Base-by-base conservation (phyloP, 2,888 invertebrate genomes). In the Drosophila macrospina region DNA sequence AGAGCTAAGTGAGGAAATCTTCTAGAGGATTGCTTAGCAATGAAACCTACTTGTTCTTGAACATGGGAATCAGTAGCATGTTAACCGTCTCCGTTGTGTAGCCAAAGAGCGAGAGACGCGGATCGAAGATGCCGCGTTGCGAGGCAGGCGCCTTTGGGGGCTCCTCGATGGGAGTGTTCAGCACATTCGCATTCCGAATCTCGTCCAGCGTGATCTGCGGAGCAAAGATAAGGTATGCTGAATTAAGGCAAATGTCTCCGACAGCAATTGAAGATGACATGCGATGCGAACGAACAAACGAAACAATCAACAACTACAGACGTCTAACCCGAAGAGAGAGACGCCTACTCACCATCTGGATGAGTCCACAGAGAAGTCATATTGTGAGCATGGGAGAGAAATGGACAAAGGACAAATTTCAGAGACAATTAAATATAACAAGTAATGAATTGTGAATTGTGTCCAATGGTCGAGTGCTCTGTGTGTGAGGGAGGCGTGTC, bases 51-150 rank as follows among this genome's bases (percentile, higher is more conserved):
- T 97, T 97, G 89, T 97, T 97, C 90, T 96, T 95, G 79, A 99
- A 96, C 99, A 99, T 99, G 0, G 99, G 99, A 59, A 99, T 92
- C 36, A 99, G 93, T 16, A 99, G 94, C 94, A 99, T 95, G 89
- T 97, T 96, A 90, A 99, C 96, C 0, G 98, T 97, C 93, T 99
- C 99, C 34, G 97, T 95, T 0, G 98, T 98, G 93, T 98, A 99
- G 50, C 97, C 97, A 91, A 96, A 99, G 69, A 99, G 93, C 1
- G 97, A 95, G 39, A 99, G 94, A 34, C 99, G 93, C 62, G 96
- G 95, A 92, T 99, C 99, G 0, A 93, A 92, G 11, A 95, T 92
- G 0, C 95, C 95, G 64, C 81, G 76, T 28, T 93, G 93, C 8
- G 92, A 91, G 4, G 93, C 91, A 1, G 86, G 78, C 44, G 66